Percentiles rank a stretch among this genome's conserved stretches.
Conservation (phyloP, 2,797 vertebrate genomes). For the Girardinus metallicus region DNA sequence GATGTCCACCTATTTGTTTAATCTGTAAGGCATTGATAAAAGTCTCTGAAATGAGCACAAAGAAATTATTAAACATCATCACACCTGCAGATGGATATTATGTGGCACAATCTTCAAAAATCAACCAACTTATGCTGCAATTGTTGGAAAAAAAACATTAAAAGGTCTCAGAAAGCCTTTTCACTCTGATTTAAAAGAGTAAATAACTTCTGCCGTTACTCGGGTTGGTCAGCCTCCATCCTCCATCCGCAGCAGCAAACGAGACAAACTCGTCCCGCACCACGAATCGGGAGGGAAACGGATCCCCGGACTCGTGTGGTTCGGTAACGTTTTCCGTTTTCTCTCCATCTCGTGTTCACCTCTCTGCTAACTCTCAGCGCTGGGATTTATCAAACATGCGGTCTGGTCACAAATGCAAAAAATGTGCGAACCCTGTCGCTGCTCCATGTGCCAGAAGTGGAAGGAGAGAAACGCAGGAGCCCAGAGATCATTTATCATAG, state of each 20-base stretch:
- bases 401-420: slow-evolving; percentile 4
- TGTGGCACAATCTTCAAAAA: neutral
- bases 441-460: slow-evolving; percentile 6
- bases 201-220: neutral
- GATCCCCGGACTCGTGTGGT: no score
- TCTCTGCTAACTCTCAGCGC: neutral
- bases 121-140: neutral
- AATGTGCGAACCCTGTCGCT: neutral
- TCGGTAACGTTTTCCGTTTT: neutral
- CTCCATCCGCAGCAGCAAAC: neutral
- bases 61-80: neutral
- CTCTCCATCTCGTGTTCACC: neutral
- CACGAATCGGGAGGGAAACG: neutral
- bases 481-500: slow-evolving; percentile 19
- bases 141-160: neutral
- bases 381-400: neutral
- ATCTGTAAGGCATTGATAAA: no score
- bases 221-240: neutral
- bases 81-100: neutral
- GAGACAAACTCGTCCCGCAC: neutral
- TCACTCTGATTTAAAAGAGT: neutral
- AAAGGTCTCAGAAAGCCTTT: neutral
- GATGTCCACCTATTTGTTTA: neutral
- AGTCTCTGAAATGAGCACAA: neutral
- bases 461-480: slow-evolving; percentile 2